Base-by-base conservation (phyloP, 1,140 invertebrate species). In the Macrocentrus cingulum region DNA sequence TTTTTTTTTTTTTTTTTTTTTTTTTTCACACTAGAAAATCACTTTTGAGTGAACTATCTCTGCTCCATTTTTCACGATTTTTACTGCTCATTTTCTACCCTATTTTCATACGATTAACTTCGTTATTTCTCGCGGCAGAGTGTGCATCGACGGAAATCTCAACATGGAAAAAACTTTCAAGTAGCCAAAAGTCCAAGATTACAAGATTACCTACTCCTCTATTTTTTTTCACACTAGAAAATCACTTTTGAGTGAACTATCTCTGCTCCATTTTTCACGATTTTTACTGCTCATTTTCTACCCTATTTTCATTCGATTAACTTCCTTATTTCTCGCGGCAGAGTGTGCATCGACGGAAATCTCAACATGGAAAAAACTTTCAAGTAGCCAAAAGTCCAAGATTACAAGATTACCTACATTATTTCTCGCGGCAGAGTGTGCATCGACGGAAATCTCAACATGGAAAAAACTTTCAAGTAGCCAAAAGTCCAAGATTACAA, bases 21-120 rank as follows among this genome's bases (percentile, higher is more conserved):
- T n/a, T n/a, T n/a, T n/a, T n/a, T n/a, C n/a, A n/a, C n/a, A n/a
- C n/a, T n/a, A n/a, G n/a, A n/a, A n/a, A n/a, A n/a, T n/a, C n/a
- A n/a, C n/a, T n/a, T n/a, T n/a, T n/a, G n/a, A n/a, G n/a, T n/a
- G n/a, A 52, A 44, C 53, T 63, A 51, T 63, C 57, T 46, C 15
- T 20, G 58, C 56, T 48, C 59, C 58, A 57, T 23, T 61, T 59
- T 63, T 46, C 60, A 59, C 52, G 55, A 62, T 59, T 62, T 66
- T 62, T 16, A 5, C 9, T 22, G 19, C 44, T 11, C 41, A n/a
- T 11, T 46, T 46, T 23, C 2, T 18, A 9, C 7, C 2, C 16
- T 13, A 20, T 46, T 46, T 22, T 46, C 44, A 46, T 22, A 5
- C 19, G 44, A 46, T 46, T 46, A 46, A 23, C 44, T 22, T 20